phyloP scores from a whole-genome alignment of 92 coral and sea anemone species.

The Palythoa caribaeorum region DNA sequence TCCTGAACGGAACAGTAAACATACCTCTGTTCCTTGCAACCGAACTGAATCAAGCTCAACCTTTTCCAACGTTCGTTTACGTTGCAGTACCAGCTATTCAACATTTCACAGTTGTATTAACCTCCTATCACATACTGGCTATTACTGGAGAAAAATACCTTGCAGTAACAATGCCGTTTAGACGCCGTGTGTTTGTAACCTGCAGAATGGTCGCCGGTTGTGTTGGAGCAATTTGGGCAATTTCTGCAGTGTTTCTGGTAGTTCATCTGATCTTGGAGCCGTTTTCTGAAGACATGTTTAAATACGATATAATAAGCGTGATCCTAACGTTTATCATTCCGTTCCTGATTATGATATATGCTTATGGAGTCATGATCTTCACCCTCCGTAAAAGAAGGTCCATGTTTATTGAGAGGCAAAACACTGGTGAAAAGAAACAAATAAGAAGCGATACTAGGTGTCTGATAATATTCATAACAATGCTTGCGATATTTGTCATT shows the following conservation, averaged over 20 bases:
- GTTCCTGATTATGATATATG: constrained; percentile 8
- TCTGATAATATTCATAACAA: constrained; percentile 13
- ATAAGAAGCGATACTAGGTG: constrained; percentile 10
- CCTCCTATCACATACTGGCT: constrained; percentile 32
- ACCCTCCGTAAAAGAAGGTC: constrained; percentile 5
- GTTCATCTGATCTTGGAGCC: neutral
- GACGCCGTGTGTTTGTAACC: constrained; percentile 5
- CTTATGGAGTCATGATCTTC: constrained; percentile 12
- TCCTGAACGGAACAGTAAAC: constrained; percentile 26
- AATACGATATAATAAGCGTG: neutral
- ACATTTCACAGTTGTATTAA: constrained; percentile 9
- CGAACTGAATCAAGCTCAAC: neutral
- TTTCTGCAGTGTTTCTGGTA: neutral
- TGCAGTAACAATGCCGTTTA: constrained; percentile 40
- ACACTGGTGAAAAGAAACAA: neutral
- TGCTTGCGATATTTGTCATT: neutral
- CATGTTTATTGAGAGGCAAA: neutral
- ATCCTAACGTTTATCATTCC: constrained; percentile 13
- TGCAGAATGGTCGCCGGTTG: neutral
- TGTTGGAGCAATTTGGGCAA: constrained; percentile 29
- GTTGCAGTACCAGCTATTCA: constrained; percentile 25
- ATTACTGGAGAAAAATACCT: constrained; percentile 27
- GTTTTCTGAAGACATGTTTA: neutral
- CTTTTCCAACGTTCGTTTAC: neutral
- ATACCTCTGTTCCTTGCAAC: constrained; percentile 15